Conservation (phyloP, 37 sponge, comb jelly and placozoan genomes). For the Cliona cf. orientalis region DNA sequence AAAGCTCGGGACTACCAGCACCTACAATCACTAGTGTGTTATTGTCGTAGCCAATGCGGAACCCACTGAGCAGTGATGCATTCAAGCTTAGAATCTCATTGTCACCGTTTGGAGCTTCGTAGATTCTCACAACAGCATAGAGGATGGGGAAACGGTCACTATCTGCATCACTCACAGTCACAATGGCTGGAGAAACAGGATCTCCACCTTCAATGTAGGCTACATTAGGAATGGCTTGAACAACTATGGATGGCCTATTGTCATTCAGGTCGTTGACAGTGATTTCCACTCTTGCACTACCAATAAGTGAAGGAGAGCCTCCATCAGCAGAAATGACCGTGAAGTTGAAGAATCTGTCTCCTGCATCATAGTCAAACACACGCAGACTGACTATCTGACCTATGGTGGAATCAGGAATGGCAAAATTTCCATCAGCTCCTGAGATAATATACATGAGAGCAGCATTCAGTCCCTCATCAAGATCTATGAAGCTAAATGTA, state of each 20-base stretch:
- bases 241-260: slow-evolving; percentile 47
- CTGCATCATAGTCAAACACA: slow-evolving; percentile 67
- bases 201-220: slow-evolving; percentile 47
- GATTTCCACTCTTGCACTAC: slow-evolving; percentile 41
- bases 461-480: slow-evolving; percentile 57
- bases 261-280: slow-evolving; percentile 72
- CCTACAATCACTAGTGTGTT: slow-evolving; percentile 60
- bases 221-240: not conserved
- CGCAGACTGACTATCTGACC: slow-evolving; percentile 42
- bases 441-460: slow-evolving; percentile 36
- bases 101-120: slow-evolving; percentile 38
- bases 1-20: slow-evolving; percentile 9
- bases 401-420: slow-evolving; percentile 1
- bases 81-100: slow-evolving; percentile 5
- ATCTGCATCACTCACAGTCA: slow-evolving; percentile 56
- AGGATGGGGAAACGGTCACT: slow-evolving; percentile 31
- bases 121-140: slow-evolving; percentile 54
- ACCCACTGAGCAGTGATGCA: slow-evolving; percentile 24
- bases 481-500: slow-evolving; percentile 56
- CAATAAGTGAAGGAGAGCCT: slow-evolving; percentile 18
- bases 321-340: slow-evolving; percentile 62
- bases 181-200: slow-evolving; percentile 35
- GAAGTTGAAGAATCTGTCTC: slow-evolving; percentile 23
- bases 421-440: slow-evolving; percentile 2
- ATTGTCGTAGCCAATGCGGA: slow-evolving; percentile 14